Percentiles rank a stretch among this genome's conserved stretches.
Conservation (phyloP, 2,888 invertebrate genomes). For the Acronicta alni region DNA sequence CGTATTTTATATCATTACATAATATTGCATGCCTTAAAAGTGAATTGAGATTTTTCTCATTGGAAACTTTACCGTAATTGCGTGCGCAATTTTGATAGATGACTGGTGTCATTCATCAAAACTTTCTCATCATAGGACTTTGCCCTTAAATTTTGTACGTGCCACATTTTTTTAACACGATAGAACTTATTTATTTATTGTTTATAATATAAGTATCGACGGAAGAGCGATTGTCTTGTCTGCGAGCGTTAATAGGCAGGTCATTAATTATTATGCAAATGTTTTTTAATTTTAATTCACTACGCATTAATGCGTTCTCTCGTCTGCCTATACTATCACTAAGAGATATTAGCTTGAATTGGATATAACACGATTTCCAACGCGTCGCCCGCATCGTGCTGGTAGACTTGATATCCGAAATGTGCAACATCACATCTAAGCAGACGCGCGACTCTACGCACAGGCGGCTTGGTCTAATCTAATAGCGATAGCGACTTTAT, state of each 20-base stretch:
- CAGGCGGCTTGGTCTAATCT: conserved; percentile 63
- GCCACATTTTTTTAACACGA: conserved; percentile 12
- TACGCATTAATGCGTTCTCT: conserved; percentile 48
- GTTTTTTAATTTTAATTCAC: conserved; percentile 50
- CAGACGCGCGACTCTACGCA: conserved; percentile 71
- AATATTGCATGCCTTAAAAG: conserved; percentile 27
- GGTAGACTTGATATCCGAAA: conserved; percentile 64
- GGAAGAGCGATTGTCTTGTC: not conserved
- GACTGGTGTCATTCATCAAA: conserved; percentile 42
- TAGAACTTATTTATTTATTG: not conserved
- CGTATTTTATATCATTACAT: conserved; percentile 6
- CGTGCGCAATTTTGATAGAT: conserved; percentile 53
- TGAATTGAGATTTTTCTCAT: conserved; percentile 28
- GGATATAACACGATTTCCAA: conserved; percentile 42
- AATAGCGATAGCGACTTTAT: conserved; percentile 56
- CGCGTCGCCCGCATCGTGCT: conserved; percentile 51
- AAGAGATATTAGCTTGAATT: conserved; percentile 42
- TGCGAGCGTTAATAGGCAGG: conserved; percentile 12
- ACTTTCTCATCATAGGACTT: conserved; percentile 30
- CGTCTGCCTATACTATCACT: conserved; percentile 32
- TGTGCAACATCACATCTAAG: conserved; percentile 78
- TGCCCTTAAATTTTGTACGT: conserved; percentile 35
- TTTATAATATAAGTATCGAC: not conserved
- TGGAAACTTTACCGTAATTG: conserved; percentile 45
- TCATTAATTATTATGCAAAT: conserved; percentile 51